These are phyloP conservation scores for Busseola fusca DNA, from an alignment of 2,888 invertebrate genomes.

Conservation along the genomic window DNA sequence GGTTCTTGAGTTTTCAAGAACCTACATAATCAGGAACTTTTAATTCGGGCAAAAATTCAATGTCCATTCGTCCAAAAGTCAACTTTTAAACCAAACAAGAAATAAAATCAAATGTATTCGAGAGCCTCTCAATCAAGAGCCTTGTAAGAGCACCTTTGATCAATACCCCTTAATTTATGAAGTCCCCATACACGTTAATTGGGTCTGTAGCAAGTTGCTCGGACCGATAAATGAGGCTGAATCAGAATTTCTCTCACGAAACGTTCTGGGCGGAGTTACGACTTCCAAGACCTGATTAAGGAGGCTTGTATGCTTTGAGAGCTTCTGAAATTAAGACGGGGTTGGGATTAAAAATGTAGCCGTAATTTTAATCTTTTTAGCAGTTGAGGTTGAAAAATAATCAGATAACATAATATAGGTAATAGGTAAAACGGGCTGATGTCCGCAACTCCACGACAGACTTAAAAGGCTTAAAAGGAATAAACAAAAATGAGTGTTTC, in stretches of 20 bases:
- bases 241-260: constrained; percentile 55
- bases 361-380: neutral
- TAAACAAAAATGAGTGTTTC: neutral
- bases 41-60: neutral
- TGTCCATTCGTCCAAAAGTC: neutral
- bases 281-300: constrained; percentile 43
- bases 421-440: no score
- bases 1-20: neutral
- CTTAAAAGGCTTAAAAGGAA: neutral
- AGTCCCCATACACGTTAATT: constrained; percentile 45
- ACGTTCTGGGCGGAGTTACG: constrained; percentile 35
- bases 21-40: constrained; percentile 15
- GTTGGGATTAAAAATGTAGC: constrained; percentile 21
- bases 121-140: constrained; percentile 2
- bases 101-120: constrained; percentile 19
- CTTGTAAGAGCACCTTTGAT: constrained; percentile 30
- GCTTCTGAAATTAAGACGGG: constrained; percentile 12
- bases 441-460: no score
- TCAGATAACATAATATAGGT: neutral
- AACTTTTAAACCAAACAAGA: neutral
- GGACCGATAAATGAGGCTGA: constrained; percentile 29
- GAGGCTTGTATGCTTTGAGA: constrained; percentile 40
- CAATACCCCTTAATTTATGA: constrained; percentile 44
- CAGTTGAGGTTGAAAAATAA: neutral
- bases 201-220: constrained; percentile 30